phyloP scores from a whole-genome alignment of 2,113 vertebrate genomes.

The Brachionichthys hirsutus region DNA sequence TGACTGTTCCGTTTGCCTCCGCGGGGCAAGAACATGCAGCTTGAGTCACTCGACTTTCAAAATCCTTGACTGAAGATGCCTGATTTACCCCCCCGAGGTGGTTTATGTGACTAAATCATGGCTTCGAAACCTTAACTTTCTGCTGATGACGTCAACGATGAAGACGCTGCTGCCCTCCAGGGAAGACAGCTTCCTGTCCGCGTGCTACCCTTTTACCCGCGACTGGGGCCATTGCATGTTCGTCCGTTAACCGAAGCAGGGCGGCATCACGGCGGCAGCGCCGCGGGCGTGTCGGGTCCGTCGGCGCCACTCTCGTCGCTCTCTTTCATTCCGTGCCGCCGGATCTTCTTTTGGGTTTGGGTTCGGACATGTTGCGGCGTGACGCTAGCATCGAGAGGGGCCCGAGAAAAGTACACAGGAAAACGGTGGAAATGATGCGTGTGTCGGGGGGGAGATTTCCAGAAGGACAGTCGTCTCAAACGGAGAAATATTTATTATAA shows the following conservation, averaged over 20 bases:
- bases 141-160: constrained; percentile 36
- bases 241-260: too few species aligned
- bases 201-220: too few species aligned
- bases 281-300: too few species aligned
- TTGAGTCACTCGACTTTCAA: constrained; percentile 60
- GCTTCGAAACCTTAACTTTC: constrained; percentile 28
- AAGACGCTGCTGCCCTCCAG: constrained; percentile 2
- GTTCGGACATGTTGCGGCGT: too few species aligned
- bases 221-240: too few species aligned
- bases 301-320: not conserved
- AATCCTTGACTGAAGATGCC: constrained; percentile 32
- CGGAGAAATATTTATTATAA: not conserved
- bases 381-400: too few species aligned
- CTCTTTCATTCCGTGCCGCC: too few species aligned
- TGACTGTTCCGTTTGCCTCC: constrained; percentile 55
- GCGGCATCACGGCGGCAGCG: too few species aligned
- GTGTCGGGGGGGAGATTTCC: not conserved
- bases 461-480: not conserved
- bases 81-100: constrained; percentile 45
- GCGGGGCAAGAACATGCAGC: constrained; percentile 52
- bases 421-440: too few species aligned
- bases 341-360: not conserved
- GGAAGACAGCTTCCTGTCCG: not conserved
- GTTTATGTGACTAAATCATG: constrained; percentile 63
- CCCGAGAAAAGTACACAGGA: too few species aligned